Percentiles rank a stretch among this genome's conserved stretches.
Conservation (phyloP, 2,797 vertebrate genomes). For the Limosa lapponica region DNA sequence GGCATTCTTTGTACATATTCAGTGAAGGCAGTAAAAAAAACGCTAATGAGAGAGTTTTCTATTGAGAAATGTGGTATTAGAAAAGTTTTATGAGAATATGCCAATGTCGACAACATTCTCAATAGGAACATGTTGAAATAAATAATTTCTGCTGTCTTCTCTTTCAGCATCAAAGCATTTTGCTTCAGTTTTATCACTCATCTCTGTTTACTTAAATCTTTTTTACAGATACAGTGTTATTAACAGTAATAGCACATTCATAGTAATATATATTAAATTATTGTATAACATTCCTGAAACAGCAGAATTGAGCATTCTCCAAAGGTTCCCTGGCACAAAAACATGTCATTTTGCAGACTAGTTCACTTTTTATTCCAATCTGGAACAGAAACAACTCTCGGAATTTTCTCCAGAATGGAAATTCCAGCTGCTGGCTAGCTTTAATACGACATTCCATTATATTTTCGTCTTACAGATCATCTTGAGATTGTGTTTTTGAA, state of each 20-base stretch:
- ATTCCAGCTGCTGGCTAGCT: slow-evolving; percentile 26
- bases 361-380: slow-evolving; percentile 31
- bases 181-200: neutral
- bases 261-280: neutral
- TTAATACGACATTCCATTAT: slow-evolving; percentile 1
- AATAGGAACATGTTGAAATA: neutral
- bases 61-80: neutral
- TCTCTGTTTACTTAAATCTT: neutral
- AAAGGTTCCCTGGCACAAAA: slow-evolving; percentile 35
- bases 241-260: neutral
- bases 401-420: slow-evolving; percentile 47
- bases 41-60: neutral
- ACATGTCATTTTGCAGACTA: slow-evolving; percentile 1
- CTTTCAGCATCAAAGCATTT: neutral
- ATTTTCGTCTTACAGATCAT: slow-evolving; percentile 5
- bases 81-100: neutral
- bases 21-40: neutral
- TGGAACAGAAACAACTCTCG: slow-evolving; percentile 8
- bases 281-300: slow-evolving; percentile 8
- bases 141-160: neutral
- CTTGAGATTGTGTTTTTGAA: neutral
- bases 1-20: neutral
- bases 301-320: neutral
- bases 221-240: neutral
- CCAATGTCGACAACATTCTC: neutral